phyloP scores from a whole-genome alignment of 2,797 vertebrate species.

The Sebastiscus albofasciatus region DNA sequence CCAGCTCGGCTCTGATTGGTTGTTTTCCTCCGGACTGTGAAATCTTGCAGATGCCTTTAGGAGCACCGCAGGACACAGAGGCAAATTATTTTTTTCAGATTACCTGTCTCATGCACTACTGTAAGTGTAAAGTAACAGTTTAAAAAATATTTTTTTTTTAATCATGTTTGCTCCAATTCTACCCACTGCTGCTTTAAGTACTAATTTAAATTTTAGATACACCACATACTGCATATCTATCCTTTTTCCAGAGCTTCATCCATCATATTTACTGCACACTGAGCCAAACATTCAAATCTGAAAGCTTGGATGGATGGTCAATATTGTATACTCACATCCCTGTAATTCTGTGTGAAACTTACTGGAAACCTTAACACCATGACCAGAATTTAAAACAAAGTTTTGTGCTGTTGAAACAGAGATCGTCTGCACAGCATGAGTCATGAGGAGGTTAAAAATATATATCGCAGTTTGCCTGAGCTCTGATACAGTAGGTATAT shows the following conservation, averaged over 20 bases:
- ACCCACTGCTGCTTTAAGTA: not conserved
- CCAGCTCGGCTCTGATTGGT: too few species aligned
- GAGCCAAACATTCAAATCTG: not conserved
- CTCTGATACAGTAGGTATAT: slow-evolving; percentile 26
- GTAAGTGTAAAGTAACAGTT: too few species aligned
- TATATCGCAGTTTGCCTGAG: slow-evolving; percentile 13
- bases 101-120: too few species aligned
- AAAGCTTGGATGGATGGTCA: not conserved
- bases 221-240: not conserved
- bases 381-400: slow-evolving; percentile 24
- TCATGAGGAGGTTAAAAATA: slow-evolving; percentile 36
- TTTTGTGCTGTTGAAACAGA: slow-evolving; percentile 20
- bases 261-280: not conserved
- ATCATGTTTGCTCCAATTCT: too few species aligned
- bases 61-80: too few species aligned
- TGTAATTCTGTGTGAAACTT: not conserved
- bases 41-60: too few species aligned
- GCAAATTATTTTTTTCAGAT: too few species aligned
- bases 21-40: too few species aligned
- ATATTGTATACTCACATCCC: not conserved
- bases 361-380: slow-evolving; percentile 12
- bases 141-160: too few species aligned
- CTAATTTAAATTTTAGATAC: not conserved
- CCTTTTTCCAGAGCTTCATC: not conserved
- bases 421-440: slow-evolving; percentile 36